Base-by-base conservation (phyloP, 2,888 invertebrate genomes). In the Xestia ashworthii region DNA sequence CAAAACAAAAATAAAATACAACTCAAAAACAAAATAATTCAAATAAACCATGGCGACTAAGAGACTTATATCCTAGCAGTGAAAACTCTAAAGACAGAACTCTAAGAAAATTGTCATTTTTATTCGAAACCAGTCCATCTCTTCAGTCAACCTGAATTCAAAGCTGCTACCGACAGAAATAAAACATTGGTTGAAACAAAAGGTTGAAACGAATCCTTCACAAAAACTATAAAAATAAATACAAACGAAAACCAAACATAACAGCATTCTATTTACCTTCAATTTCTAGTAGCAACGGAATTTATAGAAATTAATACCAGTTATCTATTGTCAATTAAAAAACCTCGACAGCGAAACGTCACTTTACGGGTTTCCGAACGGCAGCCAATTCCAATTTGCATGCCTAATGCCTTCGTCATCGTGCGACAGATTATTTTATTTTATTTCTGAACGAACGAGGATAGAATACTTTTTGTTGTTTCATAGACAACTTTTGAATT, bases 361-460 rank as follows among this genome's bases (percentile, higher is more conserved):
- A 80, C 78, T 86, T 81, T n/a, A 79, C 60, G 81, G 77, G 81
- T 80, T 87, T 81, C 76, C 81, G 78, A 84, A 80, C 84, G 84
- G 71, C 85, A 86, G 87, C 81, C 84, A 89, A 85, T 87, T 85
- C 65, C 85, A 89, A 90, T 89, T 88, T 90, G 83, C 90, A 89
- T 89, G 70, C 75, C 77, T 85, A 89, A 89, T 90, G 82, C 76
- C 81, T 81, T 74, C 89, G 82, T 82, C 85, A 85, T 74, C 80
- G 68, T 76, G 73, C 73, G 78, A 70, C 76, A 78, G 83, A 82
- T 65, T 65, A 65, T 65, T 60, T 81, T 81, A 86, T 84, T 87
- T 82, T 82, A 87, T 88, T 89, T 80, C 75, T 78, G 82, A 83
- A 82, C 81, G 80, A 82, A 75, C 66, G 65, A 22, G 60, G 67